Base-by-base conservation (phyloP, 2,888 invertebrate species). In the Aspidiotus destructor region DNA sequence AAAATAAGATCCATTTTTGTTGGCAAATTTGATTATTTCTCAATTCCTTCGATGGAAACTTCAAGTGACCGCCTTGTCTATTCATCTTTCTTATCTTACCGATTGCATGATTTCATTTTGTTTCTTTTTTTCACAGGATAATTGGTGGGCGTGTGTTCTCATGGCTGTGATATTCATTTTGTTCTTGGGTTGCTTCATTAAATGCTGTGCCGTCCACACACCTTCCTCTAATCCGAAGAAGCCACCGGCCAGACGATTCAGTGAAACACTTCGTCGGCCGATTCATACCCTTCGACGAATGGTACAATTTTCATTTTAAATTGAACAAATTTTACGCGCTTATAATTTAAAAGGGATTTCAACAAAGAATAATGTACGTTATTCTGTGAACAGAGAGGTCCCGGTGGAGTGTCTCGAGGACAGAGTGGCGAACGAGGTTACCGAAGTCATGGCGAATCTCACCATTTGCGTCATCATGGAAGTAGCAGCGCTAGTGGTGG, bases 161-260 rank as follows among this genome's bases (percentile, higher is more conserved):
- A 89, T 93, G 80, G 90, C 92, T 62, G 88, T 99, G 68, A 88
- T 85, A 70, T 89, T 98, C 76, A 86, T 98, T 68, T 87, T 97
- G 74, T 86, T 95, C 75, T 97, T 99, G 97, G 97, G 94, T 68
- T 82, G 94, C 70, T 99, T 99, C 79, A 97, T 99, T 76, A 98
- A 99, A 79, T 96, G 98, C 78, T 99, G 98, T 79, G 99, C 99
- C 42, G 99, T 99, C 65, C 98, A 99, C 80, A 99, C 99, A 68
- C 99, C 99, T 41, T 95, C 95, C 70, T 95, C 93, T 72, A 99
- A 99, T 83, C 99, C 99, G 8, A 96, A 96, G 78, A 91, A 95
- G 75, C 88, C 94, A 68, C 94, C 97, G 0, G 96, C 97, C 10
- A 85, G 95, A 73, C 87, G 95, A 73, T 84, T 99, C 73, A 91